A percentile compares a stretch with the other conserved stretches of the same genome.
phyloP scores from a whole-genome alignment of 2,113 vertebrate genomes.

The Hippocampus barbouri region DNA sequence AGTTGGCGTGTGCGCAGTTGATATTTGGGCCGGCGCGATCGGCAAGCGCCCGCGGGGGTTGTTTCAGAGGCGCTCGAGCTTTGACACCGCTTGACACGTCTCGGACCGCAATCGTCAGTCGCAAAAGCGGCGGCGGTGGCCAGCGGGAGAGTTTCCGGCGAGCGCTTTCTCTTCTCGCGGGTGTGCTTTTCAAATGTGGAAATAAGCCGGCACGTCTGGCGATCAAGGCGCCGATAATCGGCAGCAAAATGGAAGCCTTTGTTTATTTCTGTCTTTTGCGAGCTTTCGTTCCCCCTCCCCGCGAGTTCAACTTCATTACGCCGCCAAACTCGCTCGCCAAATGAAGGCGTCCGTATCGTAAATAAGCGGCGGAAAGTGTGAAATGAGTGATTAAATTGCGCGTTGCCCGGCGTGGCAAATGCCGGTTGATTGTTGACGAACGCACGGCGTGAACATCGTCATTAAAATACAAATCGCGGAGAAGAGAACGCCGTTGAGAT shows the following conservation, averaged over 20 bases:
- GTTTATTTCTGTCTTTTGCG: not conserved
- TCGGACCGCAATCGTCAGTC: not conserved
- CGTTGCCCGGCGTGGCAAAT: not conserved
- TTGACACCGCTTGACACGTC: constrained; percentile 17
- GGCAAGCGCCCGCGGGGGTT: constrained; percentile 34
- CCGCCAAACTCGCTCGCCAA: not conserved
- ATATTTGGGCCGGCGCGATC: constrained; percentile 43
- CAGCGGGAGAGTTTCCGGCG: not conserved
- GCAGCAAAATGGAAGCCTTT: too few relatives aligned
- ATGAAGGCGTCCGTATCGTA: not conserved
- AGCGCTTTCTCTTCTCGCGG: too few relatives aligned
- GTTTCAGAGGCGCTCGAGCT: constrained; percentile 39
- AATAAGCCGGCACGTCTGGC: too few relatives aligned
- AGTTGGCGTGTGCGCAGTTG: constrained; percentile 19
- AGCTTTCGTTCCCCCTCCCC: not conserved
- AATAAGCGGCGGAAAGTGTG: not conserved
- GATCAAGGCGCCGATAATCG: too few relatives aligned
- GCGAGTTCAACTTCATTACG: not conserved
- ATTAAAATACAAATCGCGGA: not conserved
- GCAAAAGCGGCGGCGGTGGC: not conserved
- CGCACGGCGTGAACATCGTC: not conserved
- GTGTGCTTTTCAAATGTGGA: too few relatives aligned
- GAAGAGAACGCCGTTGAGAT: not conserved
- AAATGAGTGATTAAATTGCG: not conserved
- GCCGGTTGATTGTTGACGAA: not conserved